Evolutionary conservation across 2,888 invertebrate species (phyloP).

Genomic region (Coecobrya sp.): DNA sequence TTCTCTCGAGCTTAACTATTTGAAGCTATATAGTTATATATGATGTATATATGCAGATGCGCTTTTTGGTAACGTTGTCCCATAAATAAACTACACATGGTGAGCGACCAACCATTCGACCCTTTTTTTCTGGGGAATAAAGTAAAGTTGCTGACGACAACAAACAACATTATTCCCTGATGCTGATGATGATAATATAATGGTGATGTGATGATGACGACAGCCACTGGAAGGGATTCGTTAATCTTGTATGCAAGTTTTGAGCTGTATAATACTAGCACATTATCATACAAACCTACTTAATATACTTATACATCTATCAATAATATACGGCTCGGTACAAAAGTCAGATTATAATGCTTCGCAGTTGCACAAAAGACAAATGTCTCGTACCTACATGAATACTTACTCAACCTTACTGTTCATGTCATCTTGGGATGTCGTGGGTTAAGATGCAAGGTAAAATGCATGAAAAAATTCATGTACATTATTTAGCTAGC

Average conservation of each 20-base stretch:
- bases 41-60: slow-evolving; percentile 53
- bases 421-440: slow-evolving; percentile 57
- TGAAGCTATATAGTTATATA: not conserved
- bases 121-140: slow-evolving; percentile 65
- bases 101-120: slow-evolving; percentile 67
- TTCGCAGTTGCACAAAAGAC: slow-evolving; percentile 45
- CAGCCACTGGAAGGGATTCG: slow-evolving; percentile 71
- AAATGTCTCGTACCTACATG: slow-evolving; percentile 63
- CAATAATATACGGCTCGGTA: slow-evolving; percentile 5
- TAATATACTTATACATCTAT: slow-evolving; percentile 32
- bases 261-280: slow-evolving; percentile 6
- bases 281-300: not conserved
- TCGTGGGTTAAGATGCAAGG: slow-evolving; percentile 21
- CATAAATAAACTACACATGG: slow-evolving; percentile 73
- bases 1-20: not conserved
- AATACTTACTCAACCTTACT: slow-evolving; percentile 65
- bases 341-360: slow-evolving; percentile 29
- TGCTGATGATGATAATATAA: slow-evolving; percentile 72
- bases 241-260: slow-evolving; percentile 73
- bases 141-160: slow-evolving; percentile 78
- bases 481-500: not conserved
- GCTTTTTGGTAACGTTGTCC: slow-evolving; percentile 34
- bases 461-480: slow-evolving; percentile 12
- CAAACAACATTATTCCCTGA: slow-evolving; percentile 68
- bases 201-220: slow-evolving; percentile 69